These are phyloP conservation scores for Andrena haemorrhoa DNA, from an alignment of 2,888 invertebrate species.

Conservation along the genomic window DNA sequence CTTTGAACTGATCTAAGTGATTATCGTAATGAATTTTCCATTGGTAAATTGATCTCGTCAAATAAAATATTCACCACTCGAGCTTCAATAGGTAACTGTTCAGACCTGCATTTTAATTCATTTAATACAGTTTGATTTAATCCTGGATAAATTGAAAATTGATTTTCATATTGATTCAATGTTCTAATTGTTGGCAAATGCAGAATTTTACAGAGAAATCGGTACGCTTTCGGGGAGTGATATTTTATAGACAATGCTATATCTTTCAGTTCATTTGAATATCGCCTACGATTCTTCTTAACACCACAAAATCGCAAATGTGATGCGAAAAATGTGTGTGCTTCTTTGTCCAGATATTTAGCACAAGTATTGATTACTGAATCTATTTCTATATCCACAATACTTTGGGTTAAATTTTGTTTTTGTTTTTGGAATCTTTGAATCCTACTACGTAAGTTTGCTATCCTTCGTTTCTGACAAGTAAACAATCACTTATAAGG, in stretches of 20 bases:
- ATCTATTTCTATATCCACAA: background rate
- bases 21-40: background rate
- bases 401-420: too few species aligned
- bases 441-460: too few species aligned
- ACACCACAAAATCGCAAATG: background rate
- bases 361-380: background rate
- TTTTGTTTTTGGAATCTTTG: too few species aligned
- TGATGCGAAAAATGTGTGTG: background rate
- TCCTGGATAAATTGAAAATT: background rate
- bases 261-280: background rate
- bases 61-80: background rate
- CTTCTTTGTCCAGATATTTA: background rate
- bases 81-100: background rate
- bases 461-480: too few species aligned
- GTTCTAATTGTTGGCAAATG: background rate
- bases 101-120: background rate
- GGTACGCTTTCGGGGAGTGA: background rate
- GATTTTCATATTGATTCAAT: background rate
- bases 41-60: background rate
- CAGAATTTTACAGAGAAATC: background rate
- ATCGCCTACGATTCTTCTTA: background rate
- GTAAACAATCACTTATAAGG: too few species aligned
- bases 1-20: background rate
- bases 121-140: background rate
- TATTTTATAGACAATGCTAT: background rate